A percentile compares a stretch with the other conserved stretches of the same genome.
phyloP scores from a whole-genome alignment of 2,113 vertebrate species.

The Eurypyga helias region DNA sequence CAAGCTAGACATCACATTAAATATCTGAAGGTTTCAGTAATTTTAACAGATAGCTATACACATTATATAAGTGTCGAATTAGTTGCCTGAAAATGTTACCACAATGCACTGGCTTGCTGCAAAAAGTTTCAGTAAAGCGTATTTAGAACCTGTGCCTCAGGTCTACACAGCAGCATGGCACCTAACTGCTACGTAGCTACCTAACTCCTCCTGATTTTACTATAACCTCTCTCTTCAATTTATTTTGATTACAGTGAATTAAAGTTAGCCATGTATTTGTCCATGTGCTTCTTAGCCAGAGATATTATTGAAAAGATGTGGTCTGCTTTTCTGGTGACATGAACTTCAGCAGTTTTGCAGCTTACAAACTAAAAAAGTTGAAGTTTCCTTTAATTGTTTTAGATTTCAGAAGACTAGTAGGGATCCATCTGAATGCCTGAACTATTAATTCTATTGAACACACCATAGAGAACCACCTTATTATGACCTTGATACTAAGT shows the following conservation, averaged over 20 bases:
- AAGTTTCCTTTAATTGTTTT: neutral
- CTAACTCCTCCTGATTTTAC: neutral
- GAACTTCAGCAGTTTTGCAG: neutral
- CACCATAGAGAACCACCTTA: neutral
- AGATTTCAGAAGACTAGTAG: neutral
- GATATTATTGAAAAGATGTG: neutral
- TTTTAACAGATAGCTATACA: neutral
- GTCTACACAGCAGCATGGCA: neutral
- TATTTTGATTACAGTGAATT: neutral
- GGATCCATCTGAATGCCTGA: neutral
- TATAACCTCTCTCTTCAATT: neutral
- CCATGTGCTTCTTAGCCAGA: rapidly evolving
- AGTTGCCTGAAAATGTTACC: neutral
- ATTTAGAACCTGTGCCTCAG: neutral
- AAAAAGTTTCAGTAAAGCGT: neutral
- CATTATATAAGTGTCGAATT: neutral
- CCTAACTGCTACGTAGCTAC: neutral
- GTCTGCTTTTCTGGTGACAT: neutral
- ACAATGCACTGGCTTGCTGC: neutral
- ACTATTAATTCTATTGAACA: neutral
- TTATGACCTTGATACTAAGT: neutral
- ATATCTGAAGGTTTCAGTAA: neutral
- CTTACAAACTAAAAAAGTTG: neutral
- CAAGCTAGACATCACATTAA: neutral
- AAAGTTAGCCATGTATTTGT: neutral